Base-by-base conservation (phyloP, 2,797 vertebrate species). In the Trichosurus vulpecula region DNA sequence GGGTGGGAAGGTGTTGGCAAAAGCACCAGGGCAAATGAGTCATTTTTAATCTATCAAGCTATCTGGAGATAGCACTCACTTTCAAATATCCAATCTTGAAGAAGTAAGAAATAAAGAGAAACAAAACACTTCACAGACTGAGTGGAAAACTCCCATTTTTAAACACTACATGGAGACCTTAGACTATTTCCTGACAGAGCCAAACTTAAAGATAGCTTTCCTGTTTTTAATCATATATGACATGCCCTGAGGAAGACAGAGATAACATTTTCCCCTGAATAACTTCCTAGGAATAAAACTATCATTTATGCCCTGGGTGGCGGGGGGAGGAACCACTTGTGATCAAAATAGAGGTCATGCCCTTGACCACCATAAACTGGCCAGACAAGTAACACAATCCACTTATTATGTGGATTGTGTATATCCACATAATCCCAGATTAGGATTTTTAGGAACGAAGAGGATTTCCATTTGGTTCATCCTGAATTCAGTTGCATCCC, bases 201-300 rank as follows among this genome's bases (percentile, higher is more conserved):
- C 55, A 90, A 91, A 55, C 52, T 93, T 92, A 97, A 93, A 95
- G 96, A 95, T 0, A 58, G 95, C 91, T 41, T 52, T 95, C 87
- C 30, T 0, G 25, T 61, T n/a, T 52, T 9, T 58, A 74, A 92
- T 51, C n/a, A 92, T 6, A 81, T 1, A 53, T 16, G 35, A 91
- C 0, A 35, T 54, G 41, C 91, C 93, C 89, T 1, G 10, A 14
- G 56, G 93, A 61, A 53, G 66, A 58, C 66, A 92, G 27, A 93
- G 95, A 92, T 47, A 47, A 41, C 9, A 56, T n/a, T 41, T 56
- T 91, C 91, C 91, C 25, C 91, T 0, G 27, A 41, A n/a, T 1
- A 2, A 51, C 91, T 95, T 92, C 90, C 25, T 2, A 31, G 0
- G 14, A 11, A 3, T 22, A 81, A 52, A 53, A 87, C 96, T 54